A percentile compares a stretch with the other conserved stretches of the same genome.
Evolutionary conservation across 2,113 vertebrate genomes (phyloP).

Genomic region (Struthio camelus): DNA sequence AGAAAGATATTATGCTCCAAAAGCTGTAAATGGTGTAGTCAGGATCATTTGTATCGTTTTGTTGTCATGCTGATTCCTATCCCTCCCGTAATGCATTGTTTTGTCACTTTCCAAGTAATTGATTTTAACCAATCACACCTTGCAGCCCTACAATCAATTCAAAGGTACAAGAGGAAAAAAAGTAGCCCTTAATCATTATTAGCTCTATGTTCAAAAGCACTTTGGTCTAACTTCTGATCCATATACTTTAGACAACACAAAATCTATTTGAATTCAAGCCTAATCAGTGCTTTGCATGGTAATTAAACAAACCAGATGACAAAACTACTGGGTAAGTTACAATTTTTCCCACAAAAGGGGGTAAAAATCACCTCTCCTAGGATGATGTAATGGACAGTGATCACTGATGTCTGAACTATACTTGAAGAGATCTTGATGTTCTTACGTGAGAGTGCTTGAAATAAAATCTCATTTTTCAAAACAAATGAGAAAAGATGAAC

Average conservation of each 20-base stretch:
- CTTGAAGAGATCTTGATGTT: neutral
- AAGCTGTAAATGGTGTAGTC: neutral
- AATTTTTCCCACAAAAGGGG: neutral
- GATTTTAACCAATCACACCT: constrained; percentile 65
- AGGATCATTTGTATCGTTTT: neutral
- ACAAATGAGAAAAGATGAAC: neutral
- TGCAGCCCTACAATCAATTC: constrained; percentile 18
- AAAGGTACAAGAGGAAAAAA: neutral
- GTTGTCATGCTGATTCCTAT: neutral
- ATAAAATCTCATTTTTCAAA: neutral
- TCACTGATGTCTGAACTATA: neutral
- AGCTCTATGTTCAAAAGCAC: constrained; percentile 13
- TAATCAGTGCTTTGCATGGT: neutral
- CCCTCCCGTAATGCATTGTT: neutral
- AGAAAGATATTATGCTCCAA: neutral
- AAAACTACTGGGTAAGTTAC: rapidly evolving
- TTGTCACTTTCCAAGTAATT: constrained; percentile 14
- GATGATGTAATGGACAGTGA: neutral
- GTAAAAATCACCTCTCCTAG: neutral
- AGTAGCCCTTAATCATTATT: constrained; percentile 35
- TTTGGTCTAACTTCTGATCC: constrained; percentile 24
- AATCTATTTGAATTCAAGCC: neutral
- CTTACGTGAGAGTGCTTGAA: neutral
- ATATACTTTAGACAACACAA: neutral
- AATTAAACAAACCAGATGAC: neutral